Evolutionary conservation across 2,888 invertebrate genomes (phyloP).

Genomic region (Eupithecia pulchellata): DNA sequence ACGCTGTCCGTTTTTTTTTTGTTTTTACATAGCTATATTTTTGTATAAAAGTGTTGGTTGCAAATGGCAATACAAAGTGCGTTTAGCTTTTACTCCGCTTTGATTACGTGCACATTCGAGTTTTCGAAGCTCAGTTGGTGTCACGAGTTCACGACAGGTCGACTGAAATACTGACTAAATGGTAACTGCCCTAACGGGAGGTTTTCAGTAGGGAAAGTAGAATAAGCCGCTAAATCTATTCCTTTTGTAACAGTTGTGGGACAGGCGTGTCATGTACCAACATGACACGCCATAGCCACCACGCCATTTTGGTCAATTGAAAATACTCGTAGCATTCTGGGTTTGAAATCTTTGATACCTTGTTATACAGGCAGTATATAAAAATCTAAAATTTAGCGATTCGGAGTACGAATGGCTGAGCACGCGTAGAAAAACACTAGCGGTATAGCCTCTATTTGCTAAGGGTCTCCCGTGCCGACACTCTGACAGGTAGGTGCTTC

Average conservation of each 20-base stretch:
- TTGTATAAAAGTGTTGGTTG: no score
- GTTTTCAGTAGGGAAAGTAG: background rate
- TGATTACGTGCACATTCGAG: background rate
- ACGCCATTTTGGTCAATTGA: no score
- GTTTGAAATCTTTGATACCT: no score
- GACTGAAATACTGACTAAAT: background rate
- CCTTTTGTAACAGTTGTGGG: background rate
- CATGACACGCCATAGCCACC: no score
- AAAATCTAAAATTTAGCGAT: no score
- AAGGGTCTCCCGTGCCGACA: background rate
- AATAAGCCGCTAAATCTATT: no score
- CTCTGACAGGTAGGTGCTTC: conserved; percentile 15
- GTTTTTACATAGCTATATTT: no score
- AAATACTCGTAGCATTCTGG: no score
- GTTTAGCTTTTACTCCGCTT: background rate
- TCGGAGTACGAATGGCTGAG: background rate
- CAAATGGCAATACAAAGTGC: background rate
- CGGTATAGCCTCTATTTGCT: background rate
- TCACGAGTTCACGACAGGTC: background rate
- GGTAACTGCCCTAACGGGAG: background rate
- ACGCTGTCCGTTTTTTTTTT: no score
- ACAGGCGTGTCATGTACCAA: no score
- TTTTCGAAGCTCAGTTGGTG: background rate
- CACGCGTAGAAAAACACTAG: background rate
- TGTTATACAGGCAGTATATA: no score